Conservation (phyloP, 2,113 vertebrate genomes). For the Hippocampus guttulatus region DNA sequence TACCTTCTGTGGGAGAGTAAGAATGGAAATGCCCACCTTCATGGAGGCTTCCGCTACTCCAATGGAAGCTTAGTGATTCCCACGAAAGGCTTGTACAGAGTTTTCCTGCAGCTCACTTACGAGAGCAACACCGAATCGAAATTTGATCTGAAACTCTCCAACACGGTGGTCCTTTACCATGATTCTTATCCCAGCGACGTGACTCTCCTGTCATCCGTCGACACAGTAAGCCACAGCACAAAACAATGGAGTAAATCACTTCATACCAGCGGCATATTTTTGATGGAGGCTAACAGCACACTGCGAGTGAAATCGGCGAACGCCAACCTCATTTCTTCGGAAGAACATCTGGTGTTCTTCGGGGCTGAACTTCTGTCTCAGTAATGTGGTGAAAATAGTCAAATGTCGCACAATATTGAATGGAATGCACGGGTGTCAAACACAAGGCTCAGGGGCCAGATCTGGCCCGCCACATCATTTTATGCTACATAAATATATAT, state of each 20-base stretch:
- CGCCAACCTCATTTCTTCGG: neutral
- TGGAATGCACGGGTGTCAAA: too few species aligned
- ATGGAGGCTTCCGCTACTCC: constrained; percentile 34
- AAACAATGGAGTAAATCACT: constrained; percentile 25
- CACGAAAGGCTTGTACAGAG: constrained; percentile 35
- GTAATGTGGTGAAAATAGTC: neutral
- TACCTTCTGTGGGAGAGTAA: constrained; percentile 35
- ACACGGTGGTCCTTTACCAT: accelerated
- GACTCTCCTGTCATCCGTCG: neutral
- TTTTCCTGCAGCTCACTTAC: constrained; percentile 66
- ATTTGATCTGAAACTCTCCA: neutral
- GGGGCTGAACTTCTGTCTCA: constrained; percentile 33
- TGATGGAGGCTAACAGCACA: neutral
- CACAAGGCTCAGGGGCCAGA: too few species aligned
- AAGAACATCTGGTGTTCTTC: constrained; percentile 34
- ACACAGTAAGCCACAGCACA: constrained; percentile 14
- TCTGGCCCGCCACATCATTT: too few species aligned
- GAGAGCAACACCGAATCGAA: accelerated
- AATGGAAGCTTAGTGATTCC: constrained; percentile 37
- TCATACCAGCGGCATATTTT: constrained; percentile 21
- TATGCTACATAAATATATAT: too few species aligned
- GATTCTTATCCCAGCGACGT: accelerated
- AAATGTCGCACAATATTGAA: too few species aligned
- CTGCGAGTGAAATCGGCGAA: neutral
- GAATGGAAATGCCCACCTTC: accelerated